Percentiles rank a stretch among this genome's conserved stretches.
Evolutionary conservation across 2,113 vertebrate species (phyloP).

Genomic region (Xiphophorus couchianus): DNA sequence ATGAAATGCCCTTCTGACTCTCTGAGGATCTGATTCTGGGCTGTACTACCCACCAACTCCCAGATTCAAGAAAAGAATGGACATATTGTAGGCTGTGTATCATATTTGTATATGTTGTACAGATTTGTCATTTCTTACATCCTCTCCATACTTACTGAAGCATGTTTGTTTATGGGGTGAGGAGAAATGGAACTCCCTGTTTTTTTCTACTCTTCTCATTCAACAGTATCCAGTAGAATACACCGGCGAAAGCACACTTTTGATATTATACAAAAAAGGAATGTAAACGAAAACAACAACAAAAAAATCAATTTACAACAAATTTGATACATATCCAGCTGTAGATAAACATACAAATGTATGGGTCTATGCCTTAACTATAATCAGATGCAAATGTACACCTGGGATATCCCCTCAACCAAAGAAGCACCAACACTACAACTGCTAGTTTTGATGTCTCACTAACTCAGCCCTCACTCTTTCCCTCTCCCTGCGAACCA

Average conservation of each 20-base stretch:
- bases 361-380: conserved; percentile 71
- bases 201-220: conserved; percentile 54
- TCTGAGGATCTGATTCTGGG: conserved; percentile 49
- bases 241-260: conserved; percentile 56
- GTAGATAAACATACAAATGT: conserved; percentile 60
- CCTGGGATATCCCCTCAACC: conserved; percentile 76
- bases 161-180: conserved; percentile 79
- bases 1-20: conserved; percentile 30
- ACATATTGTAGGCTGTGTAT: conserved; percentile 71
- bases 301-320: conserved; percentile 21
- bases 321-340: conserved; percentile 66
- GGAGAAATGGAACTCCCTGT: conserved; percentile 70
- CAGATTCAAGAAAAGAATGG: conserved; percentile 51
- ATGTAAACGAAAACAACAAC: conserved; percentile 43
- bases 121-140: conserved; percentile 75
- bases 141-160: conserved; percentile 72
- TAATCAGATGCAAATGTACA: conserved; percentile 67
- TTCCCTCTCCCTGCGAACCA: conserved; percentile 37
- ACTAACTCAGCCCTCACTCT: conserved; percentile 62
- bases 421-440: conserved; percentile 77
- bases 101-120: conserved; percentile 77
- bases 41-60: conserved; percentile 28
- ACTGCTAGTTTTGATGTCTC: conserved; percentile 76
- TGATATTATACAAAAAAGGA: conserved; percentile 51
- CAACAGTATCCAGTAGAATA: conserved; percentile 30